Base-by-base conservation (phyloP, 2,888 invertebrate genomes). In the Trichogramma dendrolimi region DNA sequence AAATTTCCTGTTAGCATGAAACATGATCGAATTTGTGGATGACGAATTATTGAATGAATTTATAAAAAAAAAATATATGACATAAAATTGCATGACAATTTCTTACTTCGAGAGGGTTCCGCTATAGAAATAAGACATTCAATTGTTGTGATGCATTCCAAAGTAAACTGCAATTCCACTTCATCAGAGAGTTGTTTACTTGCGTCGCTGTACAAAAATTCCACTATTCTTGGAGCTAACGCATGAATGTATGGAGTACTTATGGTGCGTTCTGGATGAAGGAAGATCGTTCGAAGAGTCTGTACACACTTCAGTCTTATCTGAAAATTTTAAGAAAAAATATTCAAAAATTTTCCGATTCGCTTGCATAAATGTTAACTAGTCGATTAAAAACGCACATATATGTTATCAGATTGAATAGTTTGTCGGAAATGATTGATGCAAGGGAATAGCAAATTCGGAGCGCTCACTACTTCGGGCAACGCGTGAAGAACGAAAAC, bases 351-450 rank as follows among this genome's bases (percentile, higher is more conserved):
- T 11, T 27, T 55, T 40, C 58, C 50, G 46, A 56, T 62, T 58
- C 39, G 42, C 44, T 55, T 50, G 42, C 43, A 40, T n/a, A 51
- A 58, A 57, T 58, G 43, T 59, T 44, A 61, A 47, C 55, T 43
- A 40, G 55, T 43, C 42, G 49, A 56, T 55, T 8, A 14, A 44
- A 42, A 48, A 70, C 80, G 79, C 74, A 86, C 85, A 69, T 83
- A 79, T 65, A 83, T 80, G 75, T 87, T 85, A 49, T 85, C 82
- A 63, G 85, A 86, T 72, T 87, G 87, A 58, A 92, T 82, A 71
- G 93, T 91, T 73, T 92, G 91, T 46, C 92, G 84, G 80, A 95
- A 95, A 75, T 95, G 90, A 81, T 95, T 93, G 71, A 96, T 91
- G 75, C 94, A 94, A 1, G 94, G 94, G 79, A 92, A 93, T 77